Evolutionary conservation across 1,140 invertebrate species (phyloP).

Genomic region (Bombus huntii): DNA sequence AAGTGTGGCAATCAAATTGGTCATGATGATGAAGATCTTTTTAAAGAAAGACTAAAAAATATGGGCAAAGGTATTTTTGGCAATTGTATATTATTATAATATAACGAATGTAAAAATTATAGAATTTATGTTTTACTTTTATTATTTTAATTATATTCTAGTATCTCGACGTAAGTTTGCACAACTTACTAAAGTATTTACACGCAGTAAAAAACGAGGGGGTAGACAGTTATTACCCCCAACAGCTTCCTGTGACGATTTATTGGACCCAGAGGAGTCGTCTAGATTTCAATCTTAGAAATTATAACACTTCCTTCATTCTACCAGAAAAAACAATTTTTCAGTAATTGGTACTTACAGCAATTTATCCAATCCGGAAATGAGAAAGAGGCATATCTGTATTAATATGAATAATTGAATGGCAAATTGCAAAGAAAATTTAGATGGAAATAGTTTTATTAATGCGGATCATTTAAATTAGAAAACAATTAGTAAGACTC

Average conservation of each 20-base stretch:
- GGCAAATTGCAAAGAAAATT: not conserved
- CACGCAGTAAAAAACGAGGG: conserved; percentile 87
- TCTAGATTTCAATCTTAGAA: conserved; percentile 76
- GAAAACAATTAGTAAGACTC: conserved; percentile 38
- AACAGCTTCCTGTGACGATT: conserved; percentile 80
- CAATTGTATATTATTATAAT: not conserved
- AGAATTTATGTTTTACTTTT: not conserved
- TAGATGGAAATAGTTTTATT: conserved; percentile 5
- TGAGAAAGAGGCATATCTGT: conserved; percentile 59
- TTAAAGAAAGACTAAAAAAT: conserved; percentile 91
- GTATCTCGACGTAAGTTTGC: conserved; percentile 92
- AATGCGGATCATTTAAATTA: conserved; percentile 31
- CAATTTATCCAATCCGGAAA: conserved; percentile 37
- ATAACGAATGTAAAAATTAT: conserved; percentile 43
- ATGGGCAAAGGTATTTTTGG: conserved; percentile 90
- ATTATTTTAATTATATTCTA: conserved; percentile 70
- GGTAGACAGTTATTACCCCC: conserved; percentile 80
- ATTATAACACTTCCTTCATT: conserved; percentile 9
- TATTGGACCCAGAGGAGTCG: conserved; percentile 79
- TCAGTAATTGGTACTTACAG: conserved; percentile 23
- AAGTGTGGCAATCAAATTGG: conserved; percentile 71
- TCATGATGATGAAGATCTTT: conserved; percentile 90
- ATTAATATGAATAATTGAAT: conserved; percentile 33
- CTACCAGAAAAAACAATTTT: conserved; percentile 11
- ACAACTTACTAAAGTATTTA: conserved; percentile 90